Percentiles rank a stretch among this genome's conserved stretches.
Evolutionary conservation across 2,797 vertebrate species (phyloP).

Genomic region (Platalea minor): DNA sequence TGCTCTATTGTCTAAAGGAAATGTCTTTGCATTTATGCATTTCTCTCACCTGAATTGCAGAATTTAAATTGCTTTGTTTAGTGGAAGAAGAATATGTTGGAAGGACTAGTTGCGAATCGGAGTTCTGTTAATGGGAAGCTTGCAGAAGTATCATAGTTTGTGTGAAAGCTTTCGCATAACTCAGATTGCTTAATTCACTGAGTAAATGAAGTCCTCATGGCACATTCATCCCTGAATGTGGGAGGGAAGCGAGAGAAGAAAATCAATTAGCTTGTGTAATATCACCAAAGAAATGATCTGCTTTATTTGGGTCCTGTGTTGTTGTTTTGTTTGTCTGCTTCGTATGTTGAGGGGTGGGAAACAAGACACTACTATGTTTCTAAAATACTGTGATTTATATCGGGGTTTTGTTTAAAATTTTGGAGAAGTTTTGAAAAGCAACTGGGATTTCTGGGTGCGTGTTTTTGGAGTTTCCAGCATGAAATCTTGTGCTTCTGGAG

Average conservation of each 20-base stretch:
- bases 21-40: neutral
- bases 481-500: neutral
- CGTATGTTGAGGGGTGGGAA: neutral
- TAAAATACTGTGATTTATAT: neutral
- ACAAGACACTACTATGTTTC: neutral
- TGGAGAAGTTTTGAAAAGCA: neutral
- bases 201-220: conserved; percentile 43
- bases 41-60: neutral
- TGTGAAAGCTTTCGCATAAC: neutral
- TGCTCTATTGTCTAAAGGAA: neutral
- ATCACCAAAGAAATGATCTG: neutral
- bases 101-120: neutral
- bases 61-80: neutral
- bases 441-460: neutral
- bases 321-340: neutral
- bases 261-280: neutral
- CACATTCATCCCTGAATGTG: conserved; percentile 3
- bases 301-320: neutral
- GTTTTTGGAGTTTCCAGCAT: neutral
- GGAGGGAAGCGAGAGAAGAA: neutral
- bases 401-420: neutral
- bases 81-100: neutral
- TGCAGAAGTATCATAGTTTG: conserved; percentile 19
- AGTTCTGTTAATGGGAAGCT: neutral
- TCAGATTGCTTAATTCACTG: conserved; percentile 51